A percentile compares a stretch with the other conserved stretches of the same genome.
Conservation (phyloP, 2,113 vertebrate species). For the Manacus vitellinus region DNA sequence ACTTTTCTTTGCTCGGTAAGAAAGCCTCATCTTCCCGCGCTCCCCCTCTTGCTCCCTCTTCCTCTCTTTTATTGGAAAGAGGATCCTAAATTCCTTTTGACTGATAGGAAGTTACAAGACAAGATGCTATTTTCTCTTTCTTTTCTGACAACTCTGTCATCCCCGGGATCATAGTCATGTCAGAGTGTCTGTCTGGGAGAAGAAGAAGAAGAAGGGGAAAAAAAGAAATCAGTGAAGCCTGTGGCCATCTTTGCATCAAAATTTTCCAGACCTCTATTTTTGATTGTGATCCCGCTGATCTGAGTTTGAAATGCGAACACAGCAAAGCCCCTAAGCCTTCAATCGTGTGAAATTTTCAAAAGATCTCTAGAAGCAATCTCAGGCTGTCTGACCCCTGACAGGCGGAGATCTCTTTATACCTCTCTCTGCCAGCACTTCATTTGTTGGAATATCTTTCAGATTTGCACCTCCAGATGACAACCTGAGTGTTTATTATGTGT, state of each 20-base stretch:
- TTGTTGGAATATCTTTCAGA: slow-evolving; percentile 93
- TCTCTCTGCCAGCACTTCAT: slow-evolving; percentile 92
- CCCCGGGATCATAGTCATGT: slow-evolving; percentile 84
- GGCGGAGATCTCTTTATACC: slow-evolving; percentile 91
- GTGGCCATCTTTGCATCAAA: slow-evolving; percentile 85
- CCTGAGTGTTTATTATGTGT: slow-evolving; percentile 89
- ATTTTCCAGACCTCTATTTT: slow-evolving; percentile 83
- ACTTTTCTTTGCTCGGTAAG: slow-evolving; percentile 11
- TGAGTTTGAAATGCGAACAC: slow-evolving; percentile 94
- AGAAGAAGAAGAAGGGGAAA: neutral
- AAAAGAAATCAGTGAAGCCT: slow-evolving; percentile 61
- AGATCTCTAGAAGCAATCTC: slow-evolving; percentile 97
- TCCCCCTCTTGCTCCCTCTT: slow-evolving; percentile 7
- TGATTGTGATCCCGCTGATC: slow-evolving; percentile 91
- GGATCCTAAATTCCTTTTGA: slow-evolving; percentile 75
- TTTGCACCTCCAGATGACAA: slow-evolving; percentile 92
- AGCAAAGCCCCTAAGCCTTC: slow-evolving; percentile 93
- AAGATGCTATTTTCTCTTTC: slow-evolving; percentile 81
- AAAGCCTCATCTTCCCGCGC: neutral
- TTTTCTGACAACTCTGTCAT: slow-evolving; percentile 81
- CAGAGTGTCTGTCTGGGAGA: slow-evolving; percentile 76
- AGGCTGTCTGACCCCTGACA: slow-evolving; percentile 95
- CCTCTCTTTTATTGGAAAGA: slow-evolving; percentile 50
- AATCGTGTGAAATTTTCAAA: slow-evolving; percentile 98
- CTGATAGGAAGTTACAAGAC: slow-evolving; percentile 75